A percentile compares a stretch with the other conserved stretches of the same genome.
Evolutionary conservation across 2,797 vertebrate genomes (phyloP).

Genomic region (Melanotaenia trifasciata): DNA sequence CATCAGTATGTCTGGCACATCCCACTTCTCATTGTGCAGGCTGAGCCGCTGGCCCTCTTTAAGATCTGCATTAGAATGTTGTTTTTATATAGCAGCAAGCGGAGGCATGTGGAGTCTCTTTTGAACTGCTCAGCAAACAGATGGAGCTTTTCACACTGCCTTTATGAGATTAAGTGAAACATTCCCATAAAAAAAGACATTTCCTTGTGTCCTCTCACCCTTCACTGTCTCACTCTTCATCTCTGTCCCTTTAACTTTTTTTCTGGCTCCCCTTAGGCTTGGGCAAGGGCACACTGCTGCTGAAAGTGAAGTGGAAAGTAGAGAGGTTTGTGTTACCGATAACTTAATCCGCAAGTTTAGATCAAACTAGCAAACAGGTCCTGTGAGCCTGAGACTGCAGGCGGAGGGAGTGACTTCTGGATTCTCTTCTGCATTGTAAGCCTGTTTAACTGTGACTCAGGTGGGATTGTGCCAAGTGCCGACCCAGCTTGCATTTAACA

Average conservation of each 20-base stretch:
- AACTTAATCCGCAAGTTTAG: constrained; percentile 63
- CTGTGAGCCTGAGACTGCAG: constrained; percentile 47
- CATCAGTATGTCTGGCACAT: constrained; percentile 61
- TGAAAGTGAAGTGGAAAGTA: constrained; percentile 62
- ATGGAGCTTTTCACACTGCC: constrained; percentile 78
- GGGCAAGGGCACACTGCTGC: constrained; percentile 59
- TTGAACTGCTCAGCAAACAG: constrained; percentile 80
- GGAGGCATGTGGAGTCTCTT: constrained; percentile 81
- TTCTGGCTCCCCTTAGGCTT: constrained; percentile 56
- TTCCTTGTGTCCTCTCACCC: constrained; percentile 61
- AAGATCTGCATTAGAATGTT: constrained; percentile 80
- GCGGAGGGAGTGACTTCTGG: constrained; percentile 40
- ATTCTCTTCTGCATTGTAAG: constrained; percentile 54
- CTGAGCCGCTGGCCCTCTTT: constrained; percentile 73
- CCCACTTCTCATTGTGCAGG: constrained; percentile 73
- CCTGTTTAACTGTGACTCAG: constrained; percentile 71
- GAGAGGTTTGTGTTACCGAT: constrained; percentile 65
- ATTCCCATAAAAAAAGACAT: constrained; percentile 79
- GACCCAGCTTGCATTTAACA: constrained; percentile 52
- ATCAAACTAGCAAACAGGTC: constrained; percentile 43
- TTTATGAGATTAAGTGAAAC: constrained; percentile 85
- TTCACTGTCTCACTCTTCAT: constrained; percentile 27
- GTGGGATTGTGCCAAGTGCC: constrained; percentile 55
- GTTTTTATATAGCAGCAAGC: constrained; percentile 82
- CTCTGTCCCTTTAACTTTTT: constrained; percentile 27